phyloP scores from a whole-genome alignment of 1,140 invertebrate genomes.

The Tetranychus urticae region DNA sequence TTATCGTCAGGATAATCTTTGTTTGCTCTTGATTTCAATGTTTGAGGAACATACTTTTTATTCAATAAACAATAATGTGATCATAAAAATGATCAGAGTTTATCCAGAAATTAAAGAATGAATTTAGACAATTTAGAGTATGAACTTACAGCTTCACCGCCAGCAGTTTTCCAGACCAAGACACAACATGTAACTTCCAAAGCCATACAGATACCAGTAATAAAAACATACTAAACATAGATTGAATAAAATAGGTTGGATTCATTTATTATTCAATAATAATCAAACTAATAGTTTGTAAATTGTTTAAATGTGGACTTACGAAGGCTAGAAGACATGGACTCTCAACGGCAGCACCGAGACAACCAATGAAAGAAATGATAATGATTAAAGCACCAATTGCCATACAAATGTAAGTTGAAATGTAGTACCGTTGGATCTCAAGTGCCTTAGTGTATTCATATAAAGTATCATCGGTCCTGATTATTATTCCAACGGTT shows the following conservation, averaged over 20 bases:
- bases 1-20: background rate
- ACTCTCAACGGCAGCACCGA: conserved; percentile 14
- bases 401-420: conserved; percentile 13
- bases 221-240: conserved; percentile 11
- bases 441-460: conserved; percentile 11
- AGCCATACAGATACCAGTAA: conserved; percentile 11
- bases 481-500: conserved; percentile 11
- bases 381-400: conserved; percentile 13
- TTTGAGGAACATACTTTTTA: background rate
- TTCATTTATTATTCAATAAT: background rate
- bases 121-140: background rate
- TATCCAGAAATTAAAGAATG: background rate
- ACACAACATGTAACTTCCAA: conserved; percentile 11
- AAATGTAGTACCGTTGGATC: conserved; percentile 14
- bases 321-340: conserved; percentile 14
- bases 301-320: background rate
- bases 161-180: conserved; percentile 14
- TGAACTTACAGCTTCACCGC: conserved; percentile 14
- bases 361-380: conserved; percentile 14
- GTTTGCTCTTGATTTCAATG: background rate
- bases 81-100: background rate
- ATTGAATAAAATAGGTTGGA: background rate
- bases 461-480: conserved; percentile 14
- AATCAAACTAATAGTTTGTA: background rate
- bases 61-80: no score